A percentile compares a stretch with the other conserved stretches of the same genome.
Conservation (phyloP, 2,888 invertebrate genomes). For the Amphipoea lucens region DNA sequence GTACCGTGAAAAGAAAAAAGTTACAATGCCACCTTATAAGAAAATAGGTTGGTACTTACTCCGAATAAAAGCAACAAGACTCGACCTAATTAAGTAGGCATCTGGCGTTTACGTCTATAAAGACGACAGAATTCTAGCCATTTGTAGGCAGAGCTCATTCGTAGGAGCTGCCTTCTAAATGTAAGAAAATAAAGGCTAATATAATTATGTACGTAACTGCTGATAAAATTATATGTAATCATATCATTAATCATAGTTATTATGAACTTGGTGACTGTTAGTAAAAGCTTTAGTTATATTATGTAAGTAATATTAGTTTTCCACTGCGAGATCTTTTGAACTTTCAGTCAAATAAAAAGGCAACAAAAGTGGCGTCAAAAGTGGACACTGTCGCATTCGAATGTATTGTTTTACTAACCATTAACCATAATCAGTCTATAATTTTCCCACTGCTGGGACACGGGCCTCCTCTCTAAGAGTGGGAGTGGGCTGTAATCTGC, state of each 20-base stretch:
- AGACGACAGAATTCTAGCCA: slow-evolving; percentile 15
- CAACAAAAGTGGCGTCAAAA: not conserved
- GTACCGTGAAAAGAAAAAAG: not conserved
- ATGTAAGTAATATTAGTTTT: not conserved
- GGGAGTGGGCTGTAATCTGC: no score
- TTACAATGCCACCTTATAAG: not conserved
- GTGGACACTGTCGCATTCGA: not conserved
- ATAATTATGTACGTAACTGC: not conserved
- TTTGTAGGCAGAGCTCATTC: slow-evolving; percentile 33
- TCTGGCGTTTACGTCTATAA: slow-evolving; percentile 39
- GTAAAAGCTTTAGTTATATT: not conserved
- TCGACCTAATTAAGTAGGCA: slow-evolving; percentile 43
- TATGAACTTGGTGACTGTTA: not conserved
- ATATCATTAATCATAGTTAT: not conserved
- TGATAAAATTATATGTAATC: slow-evolving; percentile 4
- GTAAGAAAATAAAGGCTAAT: slow-evolving; percentile 13
- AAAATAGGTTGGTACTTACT: not conserved
- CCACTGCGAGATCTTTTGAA: no score
- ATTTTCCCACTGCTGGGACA: no score
- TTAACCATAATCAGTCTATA: no score
- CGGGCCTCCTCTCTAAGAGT: no score
- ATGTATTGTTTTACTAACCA: not conserved
- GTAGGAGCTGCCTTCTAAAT: slow-evolving; percentile 15
- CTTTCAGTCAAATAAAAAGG: not conserved
- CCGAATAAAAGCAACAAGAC: slow-evolving; percentile 15